Evolutionary conservation across 1,140 invertebrate species (phyloP), one percentile per base, ranked within the genome.

Genomic region (Hirudo medicinalis): DNA sequence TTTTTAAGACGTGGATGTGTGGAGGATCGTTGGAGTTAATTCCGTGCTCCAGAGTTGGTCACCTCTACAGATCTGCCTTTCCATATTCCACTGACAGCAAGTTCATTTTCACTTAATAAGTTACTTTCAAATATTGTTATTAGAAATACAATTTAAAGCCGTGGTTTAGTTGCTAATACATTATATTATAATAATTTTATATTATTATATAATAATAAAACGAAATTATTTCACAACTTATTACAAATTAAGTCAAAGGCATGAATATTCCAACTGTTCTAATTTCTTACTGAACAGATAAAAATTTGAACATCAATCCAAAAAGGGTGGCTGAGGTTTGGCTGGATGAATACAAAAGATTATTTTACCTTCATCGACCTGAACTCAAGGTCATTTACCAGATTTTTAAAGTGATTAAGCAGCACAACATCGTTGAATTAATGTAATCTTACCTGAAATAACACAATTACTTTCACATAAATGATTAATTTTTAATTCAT

Each of bases 41-140:
- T 0, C 92, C 95, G 0, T 99, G 96, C 80, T 97, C 93, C 15
- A 90, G 94, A 79, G 95, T 99, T 0, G 96, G 94, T 0, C 96
- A 99, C 81, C 87, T 99, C n/a, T 99, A 98, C 80, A 86, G 94
- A 15, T 71, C 76, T 49, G 73, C 76, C 29, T 73, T 75, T 22
- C 80, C 80, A 19, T 80, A 81, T 71, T 73, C 70, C 22, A 63
- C 20, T 25, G 57, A 63, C 57, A 22, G 57, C 29, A 32, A 22
- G 57, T 63, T 22, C 29, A 32, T 6, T 63, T 49, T 9, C 15
- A 49, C 15, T 49, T 49, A 49, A 15, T 13, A 49, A 49, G 0
- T 49, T 49, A 49, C 9, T 15, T 49, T 49, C 11, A 49, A 49
- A 49, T 49, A 17, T 49, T 17, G 13, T 36, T 36, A 36, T 3